Evolutionary conservation across 1,140 invertebrate genomes (phyloP).

Genomic region (Pseudomyrmex gracilis): DNA sequence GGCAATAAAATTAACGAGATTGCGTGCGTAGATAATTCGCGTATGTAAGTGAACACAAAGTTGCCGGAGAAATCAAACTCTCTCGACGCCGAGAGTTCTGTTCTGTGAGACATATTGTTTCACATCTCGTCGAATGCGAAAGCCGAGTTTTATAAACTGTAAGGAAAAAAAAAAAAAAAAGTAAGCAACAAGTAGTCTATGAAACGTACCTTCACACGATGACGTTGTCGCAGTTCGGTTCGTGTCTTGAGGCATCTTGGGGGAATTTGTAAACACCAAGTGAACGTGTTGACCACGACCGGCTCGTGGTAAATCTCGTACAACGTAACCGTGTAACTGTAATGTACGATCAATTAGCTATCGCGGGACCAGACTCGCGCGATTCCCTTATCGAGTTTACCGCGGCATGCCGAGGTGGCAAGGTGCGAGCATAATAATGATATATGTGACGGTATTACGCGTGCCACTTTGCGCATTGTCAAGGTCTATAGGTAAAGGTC

Average conservation of each 20-base stretch:
- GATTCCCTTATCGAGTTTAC: constrained; percentile 60
- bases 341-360: constrained; percentile 67
- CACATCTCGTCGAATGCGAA: neutral
- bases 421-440: constrained; percentile 50
- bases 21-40: neutral
- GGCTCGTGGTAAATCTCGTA: constrained; percentile 87
- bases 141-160: neutral
- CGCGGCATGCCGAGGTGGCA: constrained; percentile 2
- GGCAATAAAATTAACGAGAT: constrained; percentile 27
- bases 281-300: constrained; percentile 88
- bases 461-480: constrained; percentile 48
- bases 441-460: constrained; percentile 3
- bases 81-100: constrained; percentile 4
- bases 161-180: neutral
- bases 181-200: neutral
- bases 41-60: neutral
- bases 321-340: constrained; percentile 87
- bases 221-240: constrained; percentile 87
- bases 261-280: constrained; percentile 90
- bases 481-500: constrained; percentile 53
- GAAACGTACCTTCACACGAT: constrained; percentile 77
- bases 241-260: constrained; percentile 88
- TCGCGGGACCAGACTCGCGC: neutral
- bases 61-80: neutral
- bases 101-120: neutral